Percentiles rank a stretch among this genome's conserved stretches.
These are phyloP conservation scores for Saguinus midas DNA, from an alignment of 2,113 vertebrate species.

Conservation along the genomic window DNA sequence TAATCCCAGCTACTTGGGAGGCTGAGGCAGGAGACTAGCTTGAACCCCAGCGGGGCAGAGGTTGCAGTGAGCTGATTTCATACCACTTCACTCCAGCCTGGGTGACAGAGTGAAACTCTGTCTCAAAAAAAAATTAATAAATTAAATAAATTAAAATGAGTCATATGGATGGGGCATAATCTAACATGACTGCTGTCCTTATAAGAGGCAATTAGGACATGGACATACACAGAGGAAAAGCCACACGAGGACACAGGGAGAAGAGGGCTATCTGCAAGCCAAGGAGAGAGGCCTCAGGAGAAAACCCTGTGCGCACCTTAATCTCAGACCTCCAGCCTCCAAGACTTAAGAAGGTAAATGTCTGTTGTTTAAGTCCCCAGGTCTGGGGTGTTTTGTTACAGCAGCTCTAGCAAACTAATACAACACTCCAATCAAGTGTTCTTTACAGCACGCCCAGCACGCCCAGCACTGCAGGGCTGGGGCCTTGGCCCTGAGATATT, in stretches of 20 bases:
- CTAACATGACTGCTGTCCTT: not conserved
- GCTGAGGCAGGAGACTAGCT: too few species aligned
- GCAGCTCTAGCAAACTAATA: not conserved
- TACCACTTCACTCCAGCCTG: too few species aligned
- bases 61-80: too few species aligned
- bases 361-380: not conserved
- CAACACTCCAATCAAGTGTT: not conserved
- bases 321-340: not conserved
- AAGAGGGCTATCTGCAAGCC: not conserved
- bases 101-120: too few species aligned
- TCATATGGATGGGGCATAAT: not conserved
- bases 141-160: not conserved
- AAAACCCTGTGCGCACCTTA: not conserved
- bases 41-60: too few species aligned
- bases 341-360: not conserved
- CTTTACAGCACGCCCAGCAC: rapidly evolving
- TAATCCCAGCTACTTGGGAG: too few species aligned
- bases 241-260: not conserved
- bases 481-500: not conserved
- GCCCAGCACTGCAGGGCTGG: too few species aligned
- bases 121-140: too few species aligned
- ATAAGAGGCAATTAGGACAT: not conserved
- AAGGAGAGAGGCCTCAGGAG: not conserved
- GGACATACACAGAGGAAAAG: not conserved
- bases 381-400: not conserved